A percentile compares a stretch with the other conserved stretches of the same genome.
Evolutionary conservation across 2,888 invertebrate species (phyloP).

Genomic region (Capitulum mitella): DNA sequence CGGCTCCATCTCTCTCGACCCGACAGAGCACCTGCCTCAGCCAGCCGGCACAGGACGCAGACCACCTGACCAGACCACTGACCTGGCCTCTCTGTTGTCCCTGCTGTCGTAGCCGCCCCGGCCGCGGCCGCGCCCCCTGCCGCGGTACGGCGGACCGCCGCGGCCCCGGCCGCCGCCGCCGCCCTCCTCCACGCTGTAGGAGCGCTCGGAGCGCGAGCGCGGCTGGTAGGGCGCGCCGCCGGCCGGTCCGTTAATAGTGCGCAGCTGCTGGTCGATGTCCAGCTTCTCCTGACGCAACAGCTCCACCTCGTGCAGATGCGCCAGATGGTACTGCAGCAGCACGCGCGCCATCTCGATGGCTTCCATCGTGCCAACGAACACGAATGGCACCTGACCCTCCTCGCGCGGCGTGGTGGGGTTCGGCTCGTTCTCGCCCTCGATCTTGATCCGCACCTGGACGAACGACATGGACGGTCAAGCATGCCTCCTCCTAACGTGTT

Average conservation of each 20-base stretch:
- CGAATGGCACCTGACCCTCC: slow-evolving; percentile 94
- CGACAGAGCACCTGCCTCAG: no score
- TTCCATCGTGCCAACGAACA: slow-evolving; percentile 95
- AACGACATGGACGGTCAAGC: no score
- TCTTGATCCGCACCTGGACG: slow-evolving; percentile 66
- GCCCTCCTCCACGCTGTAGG: neutral
- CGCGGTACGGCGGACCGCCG: slow-evolving; percentile 1
- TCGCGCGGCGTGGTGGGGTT: slow-evolving; percentile 82
- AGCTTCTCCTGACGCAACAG: slow-evolving; percentile 86
- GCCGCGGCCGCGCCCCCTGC: neutral
- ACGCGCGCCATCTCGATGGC: slow-evolving; percentile 55
- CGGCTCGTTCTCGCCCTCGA: slow-evolving; percentile 97
- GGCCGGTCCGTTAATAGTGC: slow-evolving; percentile 40
- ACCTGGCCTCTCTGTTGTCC: neutral
- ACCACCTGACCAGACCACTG: neutral
- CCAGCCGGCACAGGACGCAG: no score
- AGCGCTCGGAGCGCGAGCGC: neutral
- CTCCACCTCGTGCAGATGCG: slow-evolving; percentile 92
- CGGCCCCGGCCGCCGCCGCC: neutral
- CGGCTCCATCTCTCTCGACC: no score
- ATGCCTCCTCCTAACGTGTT: no score
- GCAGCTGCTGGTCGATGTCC: slow-evolving; percentile 91
- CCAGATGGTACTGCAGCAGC: slow-evolving; percentile 90
- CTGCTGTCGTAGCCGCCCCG: neutral
- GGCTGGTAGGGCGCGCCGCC: neutral